phyloP scores from a whole-genome alignment of 2,888 invertebrate genomes.

The Therioaphis trifolii region DNA sequence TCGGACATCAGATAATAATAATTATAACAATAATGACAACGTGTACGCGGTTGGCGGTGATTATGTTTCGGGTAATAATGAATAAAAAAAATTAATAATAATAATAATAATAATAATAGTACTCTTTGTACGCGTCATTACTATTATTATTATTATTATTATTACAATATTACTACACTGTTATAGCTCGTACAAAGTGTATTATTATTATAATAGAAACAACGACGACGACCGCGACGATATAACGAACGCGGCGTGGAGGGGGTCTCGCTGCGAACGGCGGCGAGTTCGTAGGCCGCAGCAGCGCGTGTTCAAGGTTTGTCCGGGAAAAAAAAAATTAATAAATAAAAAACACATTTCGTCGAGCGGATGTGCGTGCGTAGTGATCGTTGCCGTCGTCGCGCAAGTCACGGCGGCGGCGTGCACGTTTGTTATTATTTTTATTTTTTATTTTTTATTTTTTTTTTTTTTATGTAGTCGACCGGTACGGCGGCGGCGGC shows the following conservation, averaged over 20 bases:
- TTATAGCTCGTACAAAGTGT: too few species aligned
- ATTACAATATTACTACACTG: too few species aligned
- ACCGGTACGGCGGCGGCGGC: constrained; percentile 18
- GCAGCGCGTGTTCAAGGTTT: constrained; percentile 46
- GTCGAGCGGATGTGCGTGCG: constrained; percentile 57
- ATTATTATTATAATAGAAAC: too few species aligned
- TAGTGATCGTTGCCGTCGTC: background rate
- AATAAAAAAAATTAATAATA: too few species aligned
- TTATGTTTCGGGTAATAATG: too few species aligned
- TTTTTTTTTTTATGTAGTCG: constrained; percentile 41
- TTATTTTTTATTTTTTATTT: background rate
- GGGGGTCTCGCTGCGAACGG: constrained; percentile 8
- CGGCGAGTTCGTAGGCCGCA: constrained; percentile 48
- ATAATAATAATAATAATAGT: too few species aligned
- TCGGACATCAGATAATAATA: background rate
- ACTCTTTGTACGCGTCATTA: too few species aligned
- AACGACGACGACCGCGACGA: background rate
- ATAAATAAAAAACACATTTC: constrained; percentile 20
- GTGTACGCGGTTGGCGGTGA: background rate
- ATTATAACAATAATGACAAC: background rate
- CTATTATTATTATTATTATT: too few species aligned
- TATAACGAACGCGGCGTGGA: background rate
- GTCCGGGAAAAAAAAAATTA: background rate
- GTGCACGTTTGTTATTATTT: constrained; percentile 38
- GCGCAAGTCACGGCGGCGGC: constrained; percentile 56